Evolutionary conservation across 2,888 invertebrate species (phyloP), one percentile per base, ranked within the genome.

Genomic region (Tenthredo amoena): DNA sequence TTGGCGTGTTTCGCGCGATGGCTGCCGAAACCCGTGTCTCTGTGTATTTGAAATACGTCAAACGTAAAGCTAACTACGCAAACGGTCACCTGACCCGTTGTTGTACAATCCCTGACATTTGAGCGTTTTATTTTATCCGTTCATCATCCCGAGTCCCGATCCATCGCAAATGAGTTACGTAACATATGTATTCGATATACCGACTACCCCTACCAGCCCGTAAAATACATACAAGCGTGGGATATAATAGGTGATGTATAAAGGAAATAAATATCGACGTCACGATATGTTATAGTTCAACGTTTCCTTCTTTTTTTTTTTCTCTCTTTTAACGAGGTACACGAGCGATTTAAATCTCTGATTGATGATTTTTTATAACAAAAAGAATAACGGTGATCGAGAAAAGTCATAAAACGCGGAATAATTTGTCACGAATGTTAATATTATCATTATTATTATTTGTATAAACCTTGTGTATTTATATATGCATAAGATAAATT

Each of bases 21-120:
- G 10, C 34, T 68, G 34, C 68, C 12, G 68, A 31, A 68, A 9
- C 31, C 31, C 12, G 62, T 12, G 62, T 62, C 26, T 26, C 21
- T 10, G 26, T 62, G 26, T 62, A 10, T 55, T 55, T 55, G n/a
- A n/a, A 55, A 55, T 55, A 55, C 55, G 55, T 55, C 55, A 55
- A 55, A 55, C 55, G 55, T 55, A 7, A 55, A 55, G 34, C 34
- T 34, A 34, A 68, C 68, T 68, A 68, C 62, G 62, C 62, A 68
- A 68, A 68, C 68, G 68, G 68, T 68, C 68, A 68, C 68, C 68
- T 68, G 68, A 68, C 68, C 68, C 15, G 26, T 26, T 34, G 68
- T 68, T 68, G 31, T 68, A 34, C 68, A 68, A 68, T 68, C 68
- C 34, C 68, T 77, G 77, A 77, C 77, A 77, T 77, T 77, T 55